These are phyloP conservation scores for Oconnorella tubifera DNA, from an alignment of 2,888 invertebrate genomes.

Conservation along the genomic window DNA sequence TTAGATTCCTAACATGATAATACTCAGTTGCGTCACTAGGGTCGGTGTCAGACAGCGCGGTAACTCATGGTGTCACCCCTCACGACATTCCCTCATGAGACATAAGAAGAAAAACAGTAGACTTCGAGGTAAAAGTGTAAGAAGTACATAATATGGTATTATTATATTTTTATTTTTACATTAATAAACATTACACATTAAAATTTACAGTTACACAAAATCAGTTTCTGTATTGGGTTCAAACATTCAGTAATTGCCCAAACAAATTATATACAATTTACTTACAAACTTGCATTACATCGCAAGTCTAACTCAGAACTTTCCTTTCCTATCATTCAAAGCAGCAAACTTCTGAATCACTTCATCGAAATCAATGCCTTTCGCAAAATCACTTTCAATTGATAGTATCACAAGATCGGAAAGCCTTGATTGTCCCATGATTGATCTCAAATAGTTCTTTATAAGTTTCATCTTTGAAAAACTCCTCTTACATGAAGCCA, in stretches of 20 bases:
- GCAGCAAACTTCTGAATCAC: background rate
- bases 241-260: background rate
- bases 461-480: slow-evolving; percentile 3
- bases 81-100: background rate
- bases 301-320: background rate
- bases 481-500: slow-evolving; percentile 10
- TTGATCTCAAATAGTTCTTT: background rate
- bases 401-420: background rate
- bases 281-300: background rate
- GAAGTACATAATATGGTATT: background rate
- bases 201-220: background rate
- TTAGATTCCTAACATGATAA: too few species aligned
- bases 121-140: background rate
- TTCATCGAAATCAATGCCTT: background rate
- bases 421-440: slow-evolving; percentile 11
- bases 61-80: slow-evolving; percentile 1
- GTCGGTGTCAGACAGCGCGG: background rate
- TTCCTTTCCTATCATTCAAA: background rate
- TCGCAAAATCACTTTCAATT: slow-evolving; percentile 1
- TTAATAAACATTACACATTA: background rate
- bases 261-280: background rate
- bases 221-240: background rate
- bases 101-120: background rate
- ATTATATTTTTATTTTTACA: background rate
- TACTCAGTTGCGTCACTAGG: background rate